Percentiles rank a stretch among this genome's conserved stretches.
These are phyloP conservation scores for Glaucomys volans DNA, from an alignment of 2,113 vertebrate species.

Conservation along the genomic window DNA sequence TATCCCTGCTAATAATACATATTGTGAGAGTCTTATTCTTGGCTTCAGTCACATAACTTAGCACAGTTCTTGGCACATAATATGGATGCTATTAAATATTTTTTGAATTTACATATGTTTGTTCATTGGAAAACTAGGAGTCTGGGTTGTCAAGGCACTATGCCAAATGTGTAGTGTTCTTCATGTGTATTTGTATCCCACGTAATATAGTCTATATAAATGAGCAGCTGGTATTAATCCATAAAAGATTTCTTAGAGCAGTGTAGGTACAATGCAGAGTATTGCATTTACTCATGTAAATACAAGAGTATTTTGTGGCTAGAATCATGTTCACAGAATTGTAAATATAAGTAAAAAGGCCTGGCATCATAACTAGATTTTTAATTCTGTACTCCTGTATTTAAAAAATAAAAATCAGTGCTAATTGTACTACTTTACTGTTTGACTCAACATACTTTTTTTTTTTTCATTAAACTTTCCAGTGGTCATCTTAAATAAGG, in stretches of 20 bases:
- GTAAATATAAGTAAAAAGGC: not conserved
- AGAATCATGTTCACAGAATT: slow-evolving; percentile 16
- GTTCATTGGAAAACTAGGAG: slow-evolving; percentile 44
- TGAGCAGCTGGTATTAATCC: not conserved
- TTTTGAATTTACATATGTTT: not conserved
- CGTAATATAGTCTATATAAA: not conserved
- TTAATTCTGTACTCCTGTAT: not conserved
- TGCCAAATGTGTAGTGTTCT: slow-evolving; percentile 38
- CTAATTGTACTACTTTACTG: not conserved
- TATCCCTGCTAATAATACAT: not conserved
- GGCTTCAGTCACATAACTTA: not conserved
- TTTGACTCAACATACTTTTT: not conserved
- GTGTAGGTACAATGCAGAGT: not conserved
- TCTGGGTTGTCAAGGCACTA: not conserved
- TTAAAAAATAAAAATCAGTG: not conserved
- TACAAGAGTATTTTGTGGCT: slow-evolving; percentile 35
- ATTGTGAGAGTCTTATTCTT: slow-evolving; percentile 21
- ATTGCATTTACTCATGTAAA: slow-evolving; percentile 47
- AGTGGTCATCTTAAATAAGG: not conserved
- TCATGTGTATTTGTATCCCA: not conserved
- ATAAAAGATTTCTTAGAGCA: slow-evolving; percentile 40
- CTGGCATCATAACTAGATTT: not conserved
- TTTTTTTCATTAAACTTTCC: not conserved
- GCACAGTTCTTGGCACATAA: not conserved
- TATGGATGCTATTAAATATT: not conserved